Conservation (phyloP, 2,113 vertebrate genomes). For the Clarias macrocephalus region DNA sequence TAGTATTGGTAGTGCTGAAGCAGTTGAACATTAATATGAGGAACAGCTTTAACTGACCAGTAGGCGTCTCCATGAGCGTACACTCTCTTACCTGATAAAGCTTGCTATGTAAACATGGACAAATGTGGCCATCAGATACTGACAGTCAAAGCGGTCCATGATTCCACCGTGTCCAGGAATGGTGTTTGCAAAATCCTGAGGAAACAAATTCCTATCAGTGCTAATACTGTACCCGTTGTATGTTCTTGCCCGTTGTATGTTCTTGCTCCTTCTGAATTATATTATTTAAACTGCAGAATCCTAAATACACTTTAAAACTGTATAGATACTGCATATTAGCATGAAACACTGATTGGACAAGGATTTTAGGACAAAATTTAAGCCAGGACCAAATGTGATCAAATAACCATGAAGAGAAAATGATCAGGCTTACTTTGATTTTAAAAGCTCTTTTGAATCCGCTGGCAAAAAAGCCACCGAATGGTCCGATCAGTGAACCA, state of each 20-base stretch:
- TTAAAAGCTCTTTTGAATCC: slow-evolving; percentile 99
- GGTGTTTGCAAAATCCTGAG: slow-evolving; percentile 93
- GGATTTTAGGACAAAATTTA: neutral
- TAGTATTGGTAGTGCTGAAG: neutral
- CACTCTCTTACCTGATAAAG: slow-evolving; percentile 85
- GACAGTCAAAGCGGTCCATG: slow-evolving; percentile 98
- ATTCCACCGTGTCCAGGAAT: slow-evolving; percentile 97
- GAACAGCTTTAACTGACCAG: neutral
- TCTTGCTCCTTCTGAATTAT: neutral
- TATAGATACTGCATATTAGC: neutral
- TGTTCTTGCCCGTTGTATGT: neutral
- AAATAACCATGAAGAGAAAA: neutral
- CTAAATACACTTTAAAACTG: neutral
- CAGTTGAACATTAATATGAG: neutral
- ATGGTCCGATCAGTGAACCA: slow-evolving; percentile 91
- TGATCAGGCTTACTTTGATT: slow-evolving; percentile 82
- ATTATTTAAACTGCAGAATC: neutral
- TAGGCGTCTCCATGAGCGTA: too few relatives aligned
- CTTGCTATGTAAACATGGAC: slow-evolving; percentile 97
- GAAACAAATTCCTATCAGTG: neutral
- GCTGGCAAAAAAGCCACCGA: slow-evolving; percentile 98
- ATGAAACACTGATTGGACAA: neutral
- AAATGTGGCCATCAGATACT: slow-evolving; percentile 98
- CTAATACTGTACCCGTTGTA: neutral
- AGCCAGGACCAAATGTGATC: neutral